Conservation (phyloP, 2,797 vertebrate species). For the Taenioides sp. region DNA sequence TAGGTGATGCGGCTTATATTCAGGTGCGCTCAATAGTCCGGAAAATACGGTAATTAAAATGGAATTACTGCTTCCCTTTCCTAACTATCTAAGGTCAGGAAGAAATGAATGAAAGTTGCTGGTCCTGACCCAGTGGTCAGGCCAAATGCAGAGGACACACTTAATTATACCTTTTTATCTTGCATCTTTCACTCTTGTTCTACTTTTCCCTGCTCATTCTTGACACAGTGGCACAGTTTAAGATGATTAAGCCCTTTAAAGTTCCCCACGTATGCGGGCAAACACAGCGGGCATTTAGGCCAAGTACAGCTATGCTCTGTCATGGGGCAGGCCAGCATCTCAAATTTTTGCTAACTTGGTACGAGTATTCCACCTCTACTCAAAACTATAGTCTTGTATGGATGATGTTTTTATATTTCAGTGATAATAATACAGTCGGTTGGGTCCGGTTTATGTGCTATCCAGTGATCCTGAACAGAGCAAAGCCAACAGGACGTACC, state of each 20-base stretch:
- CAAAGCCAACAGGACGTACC: conserved; percentile 70
- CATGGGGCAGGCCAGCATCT: conserved; percentile 12
- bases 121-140: no score
- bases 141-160: background rate
- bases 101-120: no score
- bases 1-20: no score
- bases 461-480: conserved; percentile 30
- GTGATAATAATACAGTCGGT: conserved; percentile 26
- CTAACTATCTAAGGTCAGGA: no score
- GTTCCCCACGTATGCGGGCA: background rate
- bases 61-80: no score
- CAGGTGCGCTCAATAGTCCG: no score
- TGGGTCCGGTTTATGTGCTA: conserved; percentile 11
- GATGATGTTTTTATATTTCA: conserved; percentile 17
- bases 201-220: conserved; percentile 1
- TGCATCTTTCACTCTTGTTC: background rate
- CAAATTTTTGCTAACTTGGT: background rate
- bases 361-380: conserved; percentile 11
- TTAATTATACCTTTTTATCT: background rate
- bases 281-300: conserved; percentile 40
- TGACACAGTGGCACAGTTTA: conserved; percentile 22
- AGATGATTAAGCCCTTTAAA: conserved; percentile 16
- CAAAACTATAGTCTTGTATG: background rate
- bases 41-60: no score
- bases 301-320: conserved; percentile 22